Evolutionary conservation across 2,888 invertebrate species (phyloP).

Genomic region (Agonopterix subpropinquella): DNA sequence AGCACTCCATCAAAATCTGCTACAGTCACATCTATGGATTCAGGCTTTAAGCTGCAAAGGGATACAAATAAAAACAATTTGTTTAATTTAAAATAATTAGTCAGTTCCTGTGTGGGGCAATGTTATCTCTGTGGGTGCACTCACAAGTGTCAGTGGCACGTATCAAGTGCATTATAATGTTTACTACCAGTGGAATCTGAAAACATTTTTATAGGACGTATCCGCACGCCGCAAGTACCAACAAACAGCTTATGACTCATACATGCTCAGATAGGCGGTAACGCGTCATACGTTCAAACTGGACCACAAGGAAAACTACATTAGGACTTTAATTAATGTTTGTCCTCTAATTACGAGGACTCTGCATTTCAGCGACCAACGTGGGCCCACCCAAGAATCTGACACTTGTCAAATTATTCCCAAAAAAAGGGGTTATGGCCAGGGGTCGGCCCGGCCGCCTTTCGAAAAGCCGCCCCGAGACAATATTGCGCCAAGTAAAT

Average conservation of each 20-base stretch:
- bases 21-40: slow-evolving; percentile 94
- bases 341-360: slow-evolving; percentile 12
- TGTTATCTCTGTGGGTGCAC: slow-evolving; percentile 1
- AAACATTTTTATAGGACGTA: slow-evolving; percentile 57
- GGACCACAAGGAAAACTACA: slow-evolving; percentile 32
- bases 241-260: slow-evolving; percentile 67
- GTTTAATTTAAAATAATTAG: slow-evolving; percentile 16
- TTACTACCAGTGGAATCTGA: slow-evolving; percentile 51
- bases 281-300: slow-evolving; percentile 44
- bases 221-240: slow-evolving; percentile 55
- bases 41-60: slow-evolving; percentile 90
- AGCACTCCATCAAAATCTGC: slow-evolving; percentile 99
- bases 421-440: slow-evolving; percentile 57
- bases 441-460: slow-evolving; percentile 35
- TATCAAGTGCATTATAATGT: slow-evolving; percentile 41
- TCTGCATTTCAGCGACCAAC: slow-evolving; percentile 38
- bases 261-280: slow-evolving; percentile 56
- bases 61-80: slow-evolving; percentile 12
- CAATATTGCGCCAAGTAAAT: slow-evolving; percentile 18
- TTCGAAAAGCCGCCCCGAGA: slow-evolving; percentile 22
- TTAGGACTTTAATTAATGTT: slow-evolving; percentile 18
- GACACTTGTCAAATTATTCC: slow-evolving; percentile 65
- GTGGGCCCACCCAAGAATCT: slow-evolving; percentile 71
- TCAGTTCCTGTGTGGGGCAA: slow-evolving; percentile 27
- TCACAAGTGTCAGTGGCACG: slow-evolving; percentile 9